Base-by-base conservation (phyloP, 2,113 vertebrate genomes). In the Leptodactylus fuscus region DNA sequence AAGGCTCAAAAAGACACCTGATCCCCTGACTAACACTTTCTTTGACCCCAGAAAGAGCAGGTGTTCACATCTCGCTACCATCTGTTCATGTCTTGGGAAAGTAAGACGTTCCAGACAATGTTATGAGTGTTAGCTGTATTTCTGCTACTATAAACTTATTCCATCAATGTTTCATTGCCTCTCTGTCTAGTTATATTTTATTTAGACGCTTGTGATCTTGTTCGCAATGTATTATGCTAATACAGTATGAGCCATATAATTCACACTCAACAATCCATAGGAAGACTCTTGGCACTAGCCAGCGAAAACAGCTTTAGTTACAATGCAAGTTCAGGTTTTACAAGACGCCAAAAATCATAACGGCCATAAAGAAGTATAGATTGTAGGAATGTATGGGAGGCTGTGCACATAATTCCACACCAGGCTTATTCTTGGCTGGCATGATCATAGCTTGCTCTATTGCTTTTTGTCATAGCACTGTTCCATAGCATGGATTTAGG, bases 41-140 rank as follows among this genome's bases (percentile, higher is more conserved):
- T 6, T 27, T 74, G 71, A 74, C 71, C 71, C 71, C 13, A 48
- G 71, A 27, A 75, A 49, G 46, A 75, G 46, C 73, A 49, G 73
- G 18, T 75, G 46, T 75, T 75, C 24, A 27, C 44, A 18, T 18
- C 15, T n/a, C 15, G 15, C 24, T 75, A 49, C 44, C 73, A 75
- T 48, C 73, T 75, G 73, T 29, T 49, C 44, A 10, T 75, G n/a
- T 49, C 44, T 75, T 32, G n/a, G 24, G n/a, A 24, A n/a, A 75
- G 71, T 7, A 71, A 71, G 69, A 44, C 73, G 29, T 27, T 48
- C 55, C 55, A 11, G 55, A 27, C 71, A 15, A n/a, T n/a, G n/a
- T n/a, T n/a, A n/a, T n/a, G 2, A 16, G 32, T 6, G 7, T 5
- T 1, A 60, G 55, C 12, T 67, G 1, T 34, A 15, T 34, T 16